Evolutionary conservation across 2,113 vertebrate genomes (phyloP), one percentile per base, ranked within the genome.

Genomic region (Macrotus californicus): DNA sequence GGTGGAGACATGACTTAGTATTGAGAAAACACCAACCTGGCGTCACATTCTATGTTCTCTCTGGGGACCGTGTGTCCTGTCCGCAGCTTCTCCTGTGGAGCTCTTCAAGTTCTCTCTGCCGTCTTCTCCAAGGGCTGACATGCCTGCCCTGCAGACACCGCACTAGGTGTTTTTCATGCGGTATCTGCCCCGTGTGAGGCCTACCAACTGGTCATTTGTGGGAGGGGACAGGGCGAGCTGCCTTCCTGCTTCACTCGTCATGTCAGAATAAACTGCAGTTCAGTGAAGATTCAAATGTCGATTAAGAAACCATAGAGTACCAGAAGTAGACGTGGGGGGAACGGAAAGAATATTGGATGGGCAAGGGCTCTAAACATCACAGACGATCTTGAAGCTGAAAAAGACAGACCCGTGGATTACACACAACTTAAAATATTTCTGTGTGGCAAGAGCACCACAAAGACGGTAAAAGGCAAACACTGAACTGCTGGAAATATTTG

Each of bases 241-340:
- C 36, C 16, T 41, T 75, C 80, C 39, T 54, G 3, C 43, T 86
- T 89, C 39, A 76, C 34, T 66, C 31, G 10, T 76, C 79, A 43
- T 29, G 39, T 8, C 26, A n/a, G 72, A 86, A 86, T 79, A 54
- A 73, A n/a, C 46, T 36, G 4, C 66, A 77, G 9, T 43, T 81
- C 16, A 87, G 2, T 46, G 66, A 92, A 67, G 66, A 90, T 84
- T 72, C 90, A 70, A 86, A 84, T 94, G 50, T 50, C 59, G 66
- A 75, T 84, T 80, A 75, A 93, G 64, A 86, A 91, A 46, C n/a
- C 15, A 29, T 5, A 7, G 56, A 77, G 43, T 26, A 59, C 24
- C 81, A 59, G 80, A 81, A 66, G 50, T 16, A 43, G 75, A 79
- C 16, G n/a, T 46, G 21, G 50, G 26, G 69, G 64, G 89, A 41